Conservation (phyloP, 2,888 invertebrate genomes). For the Nesidiocoris tenuis region DNA sequence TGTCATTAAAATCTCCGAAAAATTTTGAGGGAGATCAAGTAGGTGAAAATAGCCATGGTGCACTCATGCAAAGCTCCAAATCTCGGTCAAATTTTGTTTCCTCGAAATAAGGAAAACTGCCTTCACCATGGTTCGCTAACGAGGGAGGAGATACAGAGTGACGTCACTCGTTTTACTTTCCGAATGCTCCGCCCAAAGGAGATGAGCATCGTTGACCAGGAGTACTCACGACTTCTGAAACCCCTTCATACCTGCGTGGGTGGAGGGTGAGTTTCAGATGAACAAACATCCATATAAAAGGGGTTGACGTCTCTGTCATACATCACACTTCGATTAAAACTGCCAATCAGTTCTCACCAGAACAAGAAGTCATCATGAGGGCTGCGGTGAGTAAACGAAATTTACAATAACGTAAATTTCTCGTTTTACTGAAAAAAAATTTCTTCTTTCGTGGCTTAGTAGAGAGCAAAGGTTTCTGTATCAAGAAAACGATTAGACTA, state of each 20-base stretch:
- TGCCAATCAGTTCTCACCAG: neutral
- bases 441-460: too few relatives aligned
- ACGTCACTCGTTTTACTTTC: too few relatives aligned
- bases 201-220: slow-evolving; percentile 21
- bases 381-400: slow-evolving; percentile 6
- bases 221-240: neutral
- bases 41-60: too few relatives aligned
- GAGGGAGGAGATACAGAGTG: too few relatives aligned
- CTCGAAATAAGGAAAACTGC: too few relatives aligned
- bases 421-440: neutral
- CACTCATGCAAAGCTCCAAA: too few relatives aligned
- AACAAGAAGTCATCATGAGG: slow-evolving; percentile 16
- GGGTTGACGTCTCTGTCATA: neutral
- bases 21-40: too few relatives aligned
- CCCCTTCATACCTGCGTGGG: neutral
- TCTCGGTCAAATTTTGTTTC: too few relatives aligned
- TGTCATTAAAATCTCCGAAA: too few relatives aligned
- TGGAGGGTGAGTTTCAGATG: neutral
- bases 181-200: slow-evolving; percentile 17
- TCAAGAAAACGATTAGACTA: too few relatives aligned
- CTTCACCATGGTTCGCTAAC: too few relatives aligned
- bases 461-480: too few relatives aligned
- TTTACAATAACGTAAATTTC: neutral
- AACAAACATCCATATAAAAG: slow-evolving; percentile 8
- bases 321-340: slow-evolving; percentile 14